Conservation (phyloP, 2,113 vertebrate genomes). For the Pseudonaja textilis region DNA sequence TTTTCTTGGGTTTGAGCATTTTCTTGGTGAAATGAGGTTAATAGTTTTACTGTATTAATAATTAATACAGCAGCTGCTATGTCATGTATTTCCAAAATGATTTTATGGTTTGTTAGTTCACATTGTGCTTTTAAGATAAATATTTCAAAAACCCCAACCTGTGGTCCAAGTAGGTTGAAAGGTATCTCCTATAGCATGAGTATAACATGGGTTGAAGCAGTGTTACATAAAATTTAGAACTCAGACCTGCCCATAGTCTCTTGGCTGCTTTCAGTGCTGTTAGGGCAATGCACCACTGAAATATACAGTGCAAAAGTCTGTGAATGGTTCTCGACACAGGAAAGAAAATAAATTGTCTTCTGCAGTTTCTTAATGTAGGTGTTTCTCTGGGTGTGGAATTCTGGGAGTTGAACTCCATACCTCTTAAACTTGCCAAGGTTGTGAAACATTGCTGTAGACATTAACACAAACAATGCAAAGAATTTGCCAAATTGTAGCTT, state of each 20-base stretch:
- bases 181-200: neutral
- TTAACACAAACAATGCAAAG: too few relatives aligned
- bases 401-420: neutral
- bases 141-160: neutral
- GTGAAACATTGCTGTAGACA: neutral
- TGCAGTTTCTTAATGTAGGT: neutral
- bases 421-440: too few relatives aligned
- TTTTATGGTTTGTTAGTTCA: neutral
- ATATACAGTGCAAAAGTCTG: neutral
- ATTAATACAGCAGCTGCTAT: neutral
- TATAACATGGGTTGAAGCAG: neutral
- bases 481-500: neutral
- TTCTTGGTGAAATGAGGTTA: neutral
- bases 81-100: neutral
- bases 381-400: neutral
- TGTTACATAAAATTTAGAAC: neutral
- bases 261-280: neutral
- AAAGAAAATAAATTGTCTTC: neutral
- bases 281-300: neutral
- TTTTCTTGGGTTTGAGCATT: neutral
- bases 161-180: neutral
- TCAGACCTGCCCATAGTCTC: neutral
- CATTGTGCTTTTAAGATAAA: slow-evolving; percentile 1
- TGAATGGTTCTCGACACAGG: neutral
- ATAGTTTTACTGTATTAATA: neutral